phyloP scores from a whole-genome alignment of 2,113 vertebrate genomes.

The Lipophrys pholis region DNA sequence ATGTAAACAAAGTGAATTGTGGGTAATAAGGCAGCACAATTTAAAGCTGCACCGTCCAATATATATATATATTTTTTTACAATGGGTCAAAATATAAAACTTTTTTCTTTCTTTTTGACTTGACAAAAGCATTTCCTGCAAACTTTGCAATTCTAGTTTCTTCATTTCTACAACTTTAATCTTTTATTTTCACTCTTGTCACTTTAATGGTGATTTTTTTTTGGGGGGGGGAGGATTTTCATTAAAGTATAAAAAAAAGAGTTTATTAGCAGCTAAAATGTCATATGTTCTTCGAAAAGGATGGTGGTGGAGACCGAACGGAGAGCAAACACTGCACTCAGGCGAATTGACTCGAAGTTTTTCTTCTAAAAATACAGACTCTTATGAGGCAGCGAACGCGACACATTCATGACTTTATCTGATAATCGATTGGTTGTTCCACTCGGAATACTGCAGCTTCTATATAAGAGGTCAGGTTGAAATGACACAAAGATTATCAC shows the following conservation, averaged over 20 bases:
- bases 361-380: too few relatives aligned
- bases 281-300: too few relatives aligned
- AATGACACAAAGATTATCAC: not conserved
- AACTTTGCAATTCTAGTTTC: not conserved
- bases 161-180: not conserved
- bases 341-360: not conserved
- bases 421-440: not conserved
- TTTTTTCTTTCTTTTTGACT: too few relatives aligned
- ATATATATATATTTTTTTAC: too few relatives aligned
- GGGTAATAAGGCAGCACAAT: not conserved
- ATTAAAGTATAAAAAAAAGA: not conserved
- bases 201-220: not conserved
- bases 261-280: not conserved
- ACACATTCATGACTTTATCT: too few relatives aligned
- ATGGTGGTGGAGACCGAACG: not conserved
- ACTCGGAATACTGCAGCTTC: not conserved
- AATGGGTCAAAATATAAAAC: not conserved
- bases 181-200: not conserved
- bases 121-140: not conserved
- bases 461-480: constrained; percentile 9
- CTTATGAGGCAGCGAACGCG: too few relatives aligned
- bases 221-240: not conserved
- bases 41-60: constrained; percentile 1
- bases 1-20: too few relatives aligned
- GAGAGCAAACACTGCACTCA: not conserved